phyloP scores from a whole-genome alignment of 2,888 invertebrate genomes.

The Nomada lathburiana region DNA sequence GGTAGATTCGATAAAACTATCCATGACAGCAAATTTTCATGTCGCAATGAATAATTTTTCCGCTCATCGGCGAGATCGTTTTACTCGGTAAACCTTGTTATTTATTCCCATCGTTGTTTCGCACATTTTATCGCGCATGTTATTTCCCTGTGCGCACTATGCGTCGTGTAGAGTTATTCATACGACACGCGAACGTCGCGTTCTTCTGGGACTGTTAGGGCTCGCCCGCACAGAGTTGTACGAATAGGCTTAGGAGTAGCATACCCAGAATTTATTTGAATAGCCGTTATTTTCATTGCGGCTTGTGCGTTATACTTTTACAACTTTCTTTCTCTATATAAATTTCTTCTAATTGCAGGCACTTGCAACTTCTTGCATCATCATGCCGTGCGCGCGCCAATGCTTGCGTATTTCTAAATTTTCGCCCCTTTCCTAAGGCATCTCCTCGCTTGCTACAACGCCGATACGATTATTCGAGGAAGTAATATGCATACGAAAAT shows the following conservation, averaged over 20 bases:
- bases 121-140: slow-evolving; percentile 35
- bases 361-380: no score
- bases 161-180: slow-evolving; percentile 27
- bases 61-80: slow-evolving; percentile 34
- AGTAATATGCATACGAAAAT: no score
- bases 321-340: no score
- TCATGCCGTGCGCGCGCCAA: no score
- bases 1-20: no score
- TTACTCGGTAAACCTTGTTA: no score
- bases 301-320: no score
- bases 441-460: no score
- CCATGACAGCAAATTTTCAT: neutral
- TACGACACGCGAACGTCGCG: slow-evolving; percentile 8
- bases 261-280: neutral
- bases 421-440: no score
- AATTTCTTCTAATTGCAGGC: no score
- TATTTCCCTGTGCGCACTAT: slow-evolving; percentile 18
- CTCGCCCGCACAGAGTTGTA: neutral
- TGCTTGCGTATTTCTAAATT: no score
- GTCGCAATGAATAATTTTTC: slow-evolving; percentile 54
- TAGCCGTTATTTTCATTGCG: neutral
- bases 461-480: no score
- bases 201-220: slow-evolving; percentile 14
- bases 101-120: slow-evolving; percentile 22
- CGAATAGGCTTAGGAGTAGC: neutral